Evolutionary conservation across 2,888 invertebrate genomes (phyloP), one percentile per base, ranked within the genome.

Genomic region (Mimas tiliae): DNA sequence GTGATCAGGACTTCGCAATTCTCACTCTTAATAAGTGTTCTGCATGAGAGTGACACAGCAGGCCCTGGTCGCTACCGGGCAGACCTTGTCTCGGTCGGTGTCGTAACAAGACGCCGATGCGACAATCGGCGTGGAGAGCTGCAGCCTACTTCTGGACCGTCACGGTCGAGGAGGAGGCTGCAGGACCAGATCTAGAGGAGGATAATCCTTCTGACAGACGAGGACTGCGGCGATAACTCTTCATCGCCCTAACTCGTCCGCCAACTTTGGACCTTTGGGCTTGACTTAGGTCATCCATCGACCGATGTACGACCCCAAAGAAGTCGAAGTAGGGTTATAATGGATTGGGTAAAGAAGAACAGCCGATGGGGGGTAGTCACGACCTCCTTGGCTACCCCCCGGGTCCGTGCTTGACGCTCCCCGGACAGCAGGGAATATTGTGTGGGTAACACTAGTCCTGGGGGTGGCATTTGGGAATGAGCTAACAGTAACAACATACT

Each of bases 281-380:
- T 50, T 16, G 9, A 19, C 19, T 8, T 3, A 7, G 50, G 19
- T 11, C 50, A 9, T 6, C n/a, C 16, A 45, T 9, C 19, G 50
- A 50, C 50, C 50, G 50, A 7, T 19, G 50, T 50, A 19, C 50
- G 50, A 50, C 50, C 50, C 50, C 19, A 50, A 50, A 50, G 50
- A 19, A n/a, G 19, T 19, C 50, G 19, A 19, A 50, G 19, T 19
- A 19, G 50, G 50, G 19, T 48, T 48, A 48, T 27, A 8, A 48
- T 19, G 19, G 50, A 16, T 19, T 50, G 50, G 16, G 50, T 3
- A 45, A 12, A 19, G 7, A 16, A 9, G 9, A 50, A 19, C 50
- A 1, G 50, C 50, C 50, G 50, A 50, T n/a, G 50, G 50, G 50
- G 11, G 50, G 19, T 19, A 19, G 50, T 50, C 50, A 50, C 19